phyloP scores from a whole-genome alignment of 2,113 vertebrate species.

The Tringa solitaria region DNA sequence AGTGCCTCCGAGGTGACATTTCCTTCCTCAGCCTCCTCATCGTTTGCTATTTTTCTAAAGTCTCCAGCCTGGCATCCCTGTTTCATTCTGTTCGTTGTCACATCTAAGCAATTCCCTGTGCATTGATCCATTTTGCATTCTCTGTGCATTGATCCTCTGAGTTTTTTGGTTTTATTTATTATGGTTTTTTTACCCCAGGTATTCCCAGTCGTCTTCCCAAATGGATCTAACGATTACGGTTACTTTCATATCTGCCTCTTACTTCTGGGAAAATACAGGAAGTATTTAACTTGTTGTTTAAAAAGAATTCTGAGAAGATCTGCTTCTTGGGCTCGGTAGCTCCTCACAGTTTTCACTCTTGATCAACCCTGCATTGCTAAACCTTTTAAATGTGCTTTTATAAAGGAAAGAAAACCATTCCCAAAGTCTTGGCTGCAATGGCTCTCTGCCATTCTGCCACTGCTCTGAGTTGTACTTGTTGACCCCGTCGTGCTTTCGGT shows the following conservation, averaged over 20 bases:
- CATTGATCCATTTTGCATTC: no score
- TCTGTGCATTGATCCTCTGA: no score
- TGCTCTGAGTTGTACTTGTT: neutral
- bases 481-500: neutral
- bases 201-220: neutral
- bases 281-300: neutral
- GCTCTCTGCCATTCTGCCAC: neutral
- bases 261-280: neutral
- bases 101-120: neutral
- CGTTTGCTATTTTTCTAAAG: neutral
- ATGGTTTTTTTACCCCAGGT: rapidly evolving
- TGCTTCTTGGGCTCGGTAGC: neutral
- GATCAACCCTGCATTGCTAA: neutral
- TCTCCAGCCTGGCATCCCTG: neutral
- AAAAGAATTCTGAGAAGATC: neutral
- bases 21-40: neutral
- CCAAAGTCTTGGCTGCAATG: neutral
- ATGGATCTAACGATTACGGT: neutral
- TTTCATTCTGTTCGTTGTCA: neutral
- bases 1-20: neutral
- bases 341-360: neutral
- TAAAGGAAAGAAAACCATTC: neutral
- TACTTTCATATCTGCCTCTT: neutral
- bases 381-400: neutral
- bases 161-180: neutral